Evolutionary conservation across 2,797 vertebrate genomes (phyloP), one percentile per base, ranked within the genome.

Genomic region (Syndactyla subalaris): DNA sequence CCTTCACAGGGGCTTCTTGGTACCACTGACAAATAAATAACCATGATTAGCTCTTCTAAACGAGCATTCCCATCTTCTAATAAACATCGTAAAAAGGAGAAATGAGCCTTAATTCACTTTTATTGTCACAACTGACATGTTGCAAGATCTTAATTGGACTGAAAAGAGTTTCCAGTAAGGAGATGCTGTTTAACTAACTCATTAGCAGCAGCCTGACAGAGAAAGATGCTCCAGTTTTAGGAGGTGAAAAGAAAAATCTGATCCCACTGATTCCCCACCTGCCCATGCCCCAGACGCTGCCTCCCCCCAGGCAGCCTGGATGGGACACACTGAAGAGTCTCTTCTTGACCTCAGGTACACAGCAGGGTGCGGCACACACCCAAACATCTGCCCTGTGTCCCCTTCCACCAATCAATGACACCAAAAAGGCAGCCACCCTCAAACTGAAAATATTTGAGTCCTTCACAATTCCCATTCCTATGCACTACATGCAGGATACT

Each of bases 91-190:
- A 96, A 98, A 97, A 97, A 96, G 95, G 92, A 97, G 95, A 97
- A 97, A 96, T 89, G 95, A 96, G 91, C 89, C 80, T 96, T 98
- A 97, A 96, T 95, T 98, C 97, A 98, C 93, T 98, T 98, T 97
- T 98, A 98, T 96, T 97, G 96, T 97, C 80, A 32, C 93, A 96
- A 97, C 94, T 97, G 97, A 97, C 97, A 96, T 36, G 85, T 95
- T 76, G 46, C 96, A 97, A 97, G 88, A 94, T 97, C 96, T 97
- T 98, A 98, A 98, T 97, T 97, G 98, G 96, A 92, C 95, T 96
- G 94, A 97, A 97, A 98, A 98, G 95, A 94, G 96, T 91, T 97
- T 97, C 96, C 95, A 96, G 98, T 97, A 97, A 98, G 97, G 97
- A 97, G 96, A 95, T 78, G 79, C 92, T 95, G 86, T 94, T 97